Conservation (phyloP, 2,888 invertebrate species). For the Sarcophaga subvicina region DNA sequence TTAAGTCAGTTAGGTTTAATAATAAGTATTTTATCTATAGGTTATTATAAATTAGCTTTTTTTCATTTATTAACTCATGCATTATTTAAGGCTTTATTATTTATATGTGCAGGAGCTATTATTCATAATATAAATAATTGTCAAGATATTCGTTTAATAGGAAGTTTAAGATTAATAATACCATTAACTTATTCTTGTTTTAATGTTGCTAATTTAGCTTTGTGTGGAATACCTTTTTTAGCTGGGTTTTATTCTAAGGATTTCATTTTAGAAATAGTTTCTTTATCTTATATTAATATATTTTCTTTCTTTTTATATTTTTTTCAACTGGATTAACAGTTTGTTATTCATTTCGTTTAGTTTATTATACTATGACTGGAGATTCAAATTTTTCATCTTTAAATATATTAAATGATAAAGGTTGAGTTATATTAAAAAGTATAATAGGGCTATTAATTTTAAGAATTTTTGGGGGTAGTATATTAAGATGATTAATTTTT, state of each 20-base stretch:
- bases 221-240: conserved; percentile 86
- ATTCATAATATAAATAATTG: conserved; percentile 86
- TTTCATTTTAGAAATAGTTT: conserved; percentile 84
- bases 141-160: conserved; percentile 86
- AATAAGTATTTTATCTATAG: conserved; percentile 85
- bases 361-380: conserved; percentile 83
- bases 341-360: conserved; percentile 84
- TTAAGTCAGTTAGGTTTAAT: conserved; percentile 89
- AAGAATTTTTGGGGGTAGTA: conserved; percentile 84
- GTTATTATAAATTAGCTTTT: conserved; percentile 84
- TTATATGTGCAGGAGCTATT: conserved; percentile 87
- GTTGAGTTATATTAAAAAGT: conserved; percentile 82
- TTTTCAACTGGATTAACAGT: conserved; percentile 85
- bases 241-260: conserved; percentile 87
- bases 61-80: conserved; percentile 89
- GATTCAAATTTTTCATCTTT: conserved; percentile 82
- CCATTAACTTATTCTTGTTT: conserved; percentile 84
- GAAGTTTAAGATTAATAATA: conserved; percentile 82
- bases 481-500: conserved; percentile 84
- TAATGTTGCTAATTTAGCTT: conserved; percentile 84
- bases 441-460: conserved; percentile 84
- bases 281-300: conserved; percentile 83
- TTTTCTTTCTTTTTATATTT: conserved; percentile 83
- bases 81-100: conserved; percentile 89
- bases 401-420: conserved; percentile 83